Evolutionary conservation across 2,113 vertebrate genomes (phyloP), one percentile per base, ranked within the genome.

Genomic region (Triplophysa siluroides): DNA sequence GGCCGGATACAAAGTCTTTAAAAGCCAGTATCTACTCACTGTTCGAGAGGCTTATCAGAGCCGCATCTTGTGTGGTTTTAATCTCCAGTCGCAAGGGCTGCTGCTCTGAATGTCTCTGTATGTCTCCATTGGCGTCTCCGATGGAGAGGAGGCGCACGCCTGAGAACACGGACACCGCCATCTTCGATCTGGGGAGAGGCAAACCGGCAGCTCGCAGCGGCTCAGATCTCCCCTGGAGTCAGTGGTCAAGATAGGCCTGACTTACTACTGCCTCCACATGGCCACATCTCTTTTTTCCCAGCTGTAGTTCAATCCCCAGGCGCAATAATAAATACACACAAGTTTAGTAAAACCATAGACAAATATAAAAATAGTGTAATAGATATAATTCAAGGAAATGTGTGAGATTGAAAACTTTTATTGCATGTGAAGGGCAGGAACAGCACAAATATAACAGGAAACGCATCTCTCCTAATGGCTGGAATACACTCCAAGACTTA

Each of bases 121-220:
- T 97, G 88, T 97, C 96, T 92, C 96, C 95, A 78, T 97, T 97
- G 73, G 95, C 95, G 91, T 97, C 96, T 91, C 95, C 96, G 85
- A 96, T 96, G 76, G 95, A 96, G 88, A 97, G 94, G 86, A 97
- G 95, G 90, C 96, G 95, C 94, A 96, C 95, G 93, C 95, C 95
- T 87, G 92, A 91, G 89, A 96, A 96, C 92, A 96, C 94, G 80
- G 95, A 96, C 94, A 96, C 94, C 90, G 95, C 91, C 93, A 94
- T 94, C 90, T 94, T 93, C 90, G 87, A 91, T 90, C 87, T 92
- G 88, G 88, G 89, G 88, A 90, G 79, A 80, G 52, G 86, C 87
- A 89, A 85, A 50, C 72, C 71, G 66, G 85, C 86, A 85, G 84
- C 78, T 86, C 61, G 54, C 84, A 82, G 83, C 76, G 79, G 83